Percentiles rank a stretch among this genome's conserved stretches.
Evolutionary conservation across 1,140 invertebrate species (phyloP).

Genomic region (Homalodisca vitripennis): DNA sequence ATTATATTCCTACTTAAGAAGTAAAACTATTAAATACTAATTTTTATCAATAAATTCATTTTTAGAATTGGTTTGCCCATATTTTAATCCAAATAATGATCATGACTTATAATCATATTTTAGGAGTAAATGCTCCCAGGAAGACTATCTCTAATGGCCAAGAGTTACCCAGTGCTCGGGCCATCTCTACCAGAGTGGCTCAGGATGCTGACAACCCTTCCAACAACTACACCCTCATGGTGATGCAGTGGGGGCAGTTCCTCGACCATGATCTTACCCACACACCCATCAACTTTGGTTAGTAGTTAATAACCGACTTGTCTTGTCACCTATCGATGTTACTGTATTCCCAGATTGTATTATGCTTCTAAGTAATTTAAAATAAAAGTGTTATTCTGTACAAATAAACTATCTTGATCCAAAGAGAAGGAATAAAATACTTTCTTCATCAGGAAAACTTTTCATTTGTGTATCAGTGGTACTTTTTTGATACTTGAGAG

Average conservation of each 20-base stretch:
- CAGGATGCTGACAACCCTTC: slow-evolving; percentile 48
- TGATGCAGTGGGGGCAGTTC: slow-evolving; percentile 59
- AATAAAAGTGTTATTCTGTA: too few relatives aligned
- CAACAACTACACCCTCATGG: slow-evolving; percentile 47
- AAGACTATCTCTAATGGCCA: slow-evolving; percentile 46
- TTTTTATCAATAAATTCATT: too few relatives aligned
- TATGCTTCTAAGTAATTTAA: background rate
- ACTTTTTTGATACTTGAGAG: too few relatives aligned
- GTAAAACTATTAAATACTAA: too few relatives aligned
- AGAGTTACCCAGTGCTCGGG: slow-evolving; percentile 54
- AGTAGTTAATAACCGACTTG: background rate
- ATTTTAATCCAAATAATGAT: too few relatives aligned
- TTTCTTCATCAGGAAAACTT: too few relatives aligned
- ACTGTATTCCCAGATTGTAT: background rate
- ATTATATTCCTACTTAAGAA: too few relatives aligned
- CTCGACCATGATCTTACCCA: slow-evolving; percentile 57
- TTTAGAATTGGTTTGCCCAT: too few relatives aligned
- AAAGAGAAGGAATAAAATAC: too few relatives aligned
- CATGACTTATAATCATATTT: too few relatives aligned
- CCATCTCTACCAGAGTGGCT: slow-evolving; percentile 52
- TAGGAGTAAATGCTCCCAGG: slow-evolving; percentile 53
- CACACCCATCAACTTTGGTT: slow-evolving; percentile 52
- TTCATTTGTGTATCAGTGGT: too few relatives aligned
- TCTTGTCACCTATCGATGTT: background rate
- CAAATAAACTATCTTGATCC: too few relatives aligned